Percentiles rank a stretch among this genome's conserved stretches.
Evolutionary conservation across 2,888 invertebrate species (phyloP).

Genomic region (Hypomecis atomaria): DNA sequence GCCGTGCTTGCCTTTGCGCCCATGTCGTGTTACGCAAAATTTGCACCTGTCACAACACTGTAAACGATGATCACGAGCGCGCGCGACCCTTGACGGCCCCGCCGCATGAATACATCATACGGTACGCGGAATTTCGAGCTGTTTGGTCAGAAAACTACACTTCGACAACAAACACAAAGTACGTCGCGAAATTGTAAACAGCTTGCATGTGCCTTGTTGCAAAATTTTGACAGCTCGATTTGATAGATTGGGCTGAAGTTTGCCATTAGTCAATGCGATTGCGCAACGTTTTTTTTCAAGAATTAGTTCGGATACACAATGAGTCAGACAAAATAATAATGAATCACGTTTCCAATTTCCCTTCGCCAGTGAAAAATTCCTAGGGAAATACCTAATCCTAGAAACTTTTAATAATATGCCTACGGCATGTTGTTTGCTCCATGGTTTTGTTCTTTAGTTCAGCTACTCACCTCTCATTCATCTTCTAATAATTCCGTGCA

Average conservation of each 20-base stretch:
- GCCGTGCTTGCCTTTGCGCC: conserved; percentile 94
- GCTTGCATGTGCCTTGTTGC: conserved; percentile 80
- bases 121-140: conserved; percentile 53
- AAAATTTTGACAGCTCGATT: conserved; percentile 80
- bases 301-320: conserved; percentile 46
- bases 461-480: no score
- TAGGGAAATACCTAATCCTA: no score
- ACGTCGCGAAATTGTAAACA: conserved; percentile 79
- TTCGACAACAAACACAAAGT: conserved; percentile 67
- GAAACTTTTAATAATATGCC: no score
- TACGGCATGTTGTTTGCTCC: no score
- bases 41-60: conserved; percentile 68
- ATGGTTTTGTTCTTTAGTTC: no score
- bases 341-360: no score
- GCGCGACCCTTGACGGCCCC: conserved; percentile 72
- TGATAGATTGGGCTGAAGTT: conserved; percentile 53
- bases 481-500: no score
- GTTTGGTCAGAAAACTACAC: conserved; percentile 62
- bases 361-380: no score
- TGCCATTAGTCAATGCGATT: conserved; percentile 38
- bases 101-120: conserved; percentile 81
- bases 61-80: conserved; percentile 74
- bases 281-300: conserved; percentile 44
- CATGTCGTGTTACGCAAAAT: conserved; percentile 86
- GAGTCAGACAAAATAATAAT: no score